Evolutionary conservation across 2,113 vertebrate species (phyloP).

Genomic region (Bos javanicus): DNA sequence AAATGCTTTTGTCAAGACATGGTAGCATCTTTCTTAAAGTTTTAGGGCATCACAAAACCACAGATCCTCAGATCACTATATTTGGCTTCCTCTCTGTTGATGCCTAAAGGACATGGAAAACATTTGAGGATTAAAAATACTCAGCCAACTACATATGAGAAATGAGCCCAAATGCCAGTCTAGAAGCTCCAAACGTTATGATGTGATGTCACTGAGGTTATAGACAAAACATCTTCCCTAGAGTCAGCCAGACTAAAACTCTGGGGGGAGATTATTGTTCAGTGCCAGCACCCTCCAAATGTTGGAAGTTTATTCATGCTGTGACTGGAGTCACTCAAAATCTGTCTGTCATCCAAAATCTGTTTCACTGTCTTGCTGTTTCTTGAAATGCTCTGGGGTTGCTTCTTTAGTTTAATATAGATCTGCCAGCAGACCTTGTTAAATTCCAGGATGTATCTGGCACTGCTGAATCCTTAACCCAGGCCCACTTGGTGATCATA

Average conservation of each 20-base stretch:
- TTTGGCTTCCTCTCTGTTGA: not conserved
- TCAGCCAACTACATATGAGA: not conserved
- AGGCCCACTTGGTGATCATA: not conserved
- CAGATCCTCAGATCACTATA: not conserved
- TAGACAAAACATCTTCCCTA: not conserved
- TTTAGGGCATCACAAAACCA: not conserved
- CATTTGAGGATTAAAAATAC: not conserved
- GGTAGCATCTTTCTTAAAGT: not conserved
- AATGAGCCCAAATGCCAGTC: not conserved
- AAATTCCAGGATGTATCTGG: not conserved
- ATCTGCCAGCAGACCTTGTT: not conserved
- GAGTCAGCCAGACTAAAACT: not conserved
- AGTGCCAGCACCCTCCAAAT: not conserved
- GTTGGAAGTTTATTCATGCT: not conserved
- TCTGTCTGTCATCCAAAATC: not conserved
- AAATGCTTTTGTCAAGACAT: not conserved
- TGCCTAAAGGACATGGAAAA: not conserved
- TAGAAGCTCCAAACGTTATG: not conserved
- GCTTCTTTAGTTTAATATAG: not conserved
- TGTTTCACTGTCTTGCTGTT: not conserved
- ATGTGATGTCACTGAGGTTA: not conserved
- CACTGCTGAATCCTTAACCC: not conserved
- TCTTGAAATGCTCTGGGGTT: slow-evolving; percentile 6
- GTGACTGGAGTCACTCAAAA: not conserved
- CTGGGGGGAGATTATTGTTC: not conserved